Evolutionary conservation across 2,113 vertebrate genomes (phyloP), one percentile per base, ranked within the genome.

Genomic region (Agapornis roseicollis): DNA sequence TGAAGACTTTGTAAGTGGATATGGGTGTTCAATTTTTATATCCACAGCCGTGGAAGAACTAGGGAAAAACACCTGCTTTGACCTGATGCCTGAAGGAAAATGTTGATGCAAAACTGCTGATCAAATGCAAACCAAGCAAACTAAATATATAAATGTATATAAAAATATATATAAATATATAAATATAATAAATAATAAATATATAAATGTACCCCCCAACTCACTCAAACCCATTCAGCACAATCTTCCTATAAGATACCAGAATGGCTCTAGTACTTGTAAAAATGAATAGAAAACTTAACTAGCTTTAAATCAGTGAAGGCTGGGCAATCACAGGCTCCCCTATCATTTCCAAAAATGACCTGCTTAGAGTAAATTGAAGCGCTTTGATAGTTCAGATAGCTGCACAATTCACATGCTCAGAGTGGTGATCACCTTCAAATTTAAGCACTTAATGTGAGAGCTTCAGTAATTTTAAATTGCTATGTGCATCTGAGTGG

Each of bases 381-480:
- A 98, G 94, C 37, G 28, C 96, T 97, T 94, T 97, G 96, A 91
- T 81, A 86, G 96, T 85, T 92, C 90, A 90, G 94, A 97, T 97
- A 95, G 96, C 93, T 96, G 93, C 88, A 90, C 96, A 95, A 97
- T 96, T 97, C 97, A 60, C 87, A 80, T 92, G 83, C 96, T 97
- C 96, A 86, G 95, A 96, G 96, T 96, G 89, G 94, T 96, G 97
- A 98, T 98, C 98, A 98, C 97, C 96, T 98, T 98, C 95, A 97
- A 96, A 97, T 98, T 97, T 97, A 97, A 97, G 94, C 97, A 95
- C 97, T 97, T 97, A 96, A 98, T 98, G 98, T 97, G 96, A 98
- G 97, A 98, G 95, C 96, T 89, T 97, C 97, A 95, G 85, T 98
- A 98, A 98, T 98, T 98, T 98, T 96, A 98, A 98, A 98, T 98